Conservation (phyloP, 2,113 vertebrate species). For the Pyxicephalus adspersus region DNA sequence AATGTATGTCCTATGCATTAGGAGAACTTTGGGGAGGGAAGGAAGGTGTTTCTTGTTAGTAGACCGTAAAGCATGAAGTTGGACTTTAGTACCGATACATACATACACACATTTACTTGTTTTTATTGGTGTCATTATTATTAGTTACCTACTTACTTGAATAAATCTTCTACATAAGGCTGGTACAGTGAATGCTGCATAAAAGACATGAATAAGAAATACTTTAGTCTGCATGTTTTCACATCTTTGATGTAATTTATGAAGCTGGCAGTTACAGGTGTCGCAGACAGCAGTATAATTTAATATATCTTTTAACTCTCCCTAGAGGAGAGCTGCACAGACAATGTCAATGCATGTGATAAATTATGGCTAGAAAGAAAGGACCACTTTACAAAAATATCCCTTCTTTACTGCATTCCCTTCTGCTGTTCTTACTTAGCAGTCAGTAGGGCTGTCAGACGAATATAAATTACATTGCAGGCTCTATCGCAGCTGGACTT, state of each 20-base stretch:
- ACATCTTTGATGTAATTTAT: slow-evolving; percentile 39
- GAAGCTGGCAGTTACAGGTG: slow-evolving; percentile 16
- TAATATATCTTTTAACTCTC: slow-evolving; percentile 46
- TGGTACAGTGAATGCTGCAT: no score
- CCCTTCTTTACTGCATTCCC: slow-evolving; percentile 14
- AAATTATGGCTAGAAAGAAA: slow-evolving; percentile 38
- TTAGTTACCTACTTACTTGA: no score
- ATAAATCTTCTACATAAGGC: no score
- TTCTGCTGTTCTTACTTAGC: slow-evolving; percentile 15
- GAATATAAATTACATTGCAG: slow-evolving; percentile 15
- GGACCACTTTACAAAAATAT: slow-evolving; percentile 31
- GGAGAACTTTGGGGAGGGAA: no score
- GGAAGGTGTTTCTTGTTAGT: no score
- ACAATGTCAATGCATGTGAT: slow-evolving; percentile 21
- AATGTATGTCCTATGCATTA: no score
- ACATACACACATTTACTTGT: no score
- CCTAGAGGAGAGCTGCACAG: slow-evolving; percentile 12
- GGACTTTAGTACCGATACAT: no score
- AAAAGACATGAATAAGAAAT: not conserved
- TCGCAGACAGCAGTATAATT: slow-evolving; percentile 35
- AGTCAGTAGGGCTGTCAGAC: slow-evolving; percentile 8
- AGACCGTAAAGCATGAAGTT: no score
- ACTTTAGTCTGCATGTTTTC: not conserved
- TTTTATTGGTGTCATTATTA: no score
- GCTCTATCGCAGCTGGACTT: slow-evolving; percentile 9